Base-by-base conservation (phyloP, 2,888 invertebrate species). In the Synergus gifuensis region DNA sequence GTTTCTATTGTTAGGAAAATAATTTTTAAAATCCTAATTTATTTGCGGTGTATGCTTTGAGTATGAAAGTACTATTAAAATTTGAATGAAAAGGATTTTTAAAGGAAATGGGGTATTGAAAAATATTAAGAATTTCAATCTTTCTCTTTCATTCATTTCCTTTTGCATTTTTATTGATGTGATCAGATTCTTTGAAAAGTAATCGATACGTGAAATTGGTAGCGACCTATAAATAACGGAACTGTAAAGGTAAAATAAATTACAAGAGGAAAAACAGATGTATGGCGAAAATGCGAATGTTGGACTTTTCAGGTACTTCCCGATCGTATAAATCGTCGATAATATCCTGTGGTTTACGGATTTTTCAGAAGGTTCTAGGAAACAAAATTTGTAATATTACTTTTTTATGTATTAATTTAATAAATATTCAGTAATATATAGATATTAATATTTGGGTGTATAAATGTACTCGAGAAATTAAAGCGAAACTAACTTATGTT, bases 171-270 rank as follows among this genome's bases (percentile, higher is more conserved):
- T 67, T 44, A 42, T 67, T 44, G 42, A 44, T 67, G 12, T 22
- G 22, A 67, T 67, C 66, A 8, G 44, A 66, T 66, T 67, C 67
- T 22, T 67, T 67, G 22, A 22, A 67, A 46, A 12, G 42, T 67
- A 46, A 67, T 67, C 67, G 67, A 67, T 44, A 44, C 44, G 44
- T 22, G 46, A 42, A 22, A 44, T 67, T 67, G 44, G 18, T 44
- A 44, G 66, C 8, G 44, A 44, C 42, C 66, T 44, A 67, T 67
- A 67, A 67, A 67, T 67, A 67, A 67, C 18, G 5, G 66, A 44
- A 44, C 66, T 67, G 22, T 9, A 67, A 8, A 44, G 22, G 12
- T 60, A 60, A 60, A 60, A 60, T 60, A 18, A 60, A 60, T 60
- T 1, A 22, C 22, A 22, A 60, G 0, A 12, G 60, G 60, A 22